Conservation (phyloP, 2,888 invertebrate genomes). For the Notodonta ziczac region DNA sequence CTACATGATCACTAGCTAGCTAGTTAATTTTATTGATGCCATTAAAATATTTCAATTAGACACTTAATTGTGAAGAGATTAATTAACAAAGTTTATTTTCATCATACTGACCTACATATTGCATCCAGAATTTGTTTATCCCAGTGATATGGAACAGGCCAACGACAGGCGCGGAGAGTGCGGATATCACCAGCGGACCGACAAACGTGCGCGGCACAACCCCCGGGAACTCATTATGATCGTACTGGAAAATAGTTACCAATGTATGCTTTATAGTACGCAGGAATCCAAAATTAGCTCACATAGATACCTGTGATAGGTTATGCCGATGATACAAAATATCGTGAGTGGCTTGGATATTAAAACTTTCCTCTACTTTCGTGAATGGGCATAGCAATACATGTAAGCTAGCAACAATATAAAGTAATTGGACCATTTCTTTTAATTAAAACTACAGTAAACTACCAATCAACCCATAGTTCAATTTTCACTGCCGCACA, state of each 20-base stretch:
- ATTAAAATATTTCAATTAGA: neutral
- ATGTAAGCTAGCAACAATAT: conserved; percentile 91
- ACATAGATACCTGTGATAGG: conserved; percentile 89
- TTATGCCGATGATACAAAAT: conserved; percentile 94
- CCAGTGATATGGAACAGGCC: conserved; percentile 87
- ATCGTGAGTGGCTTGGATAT: conserved; percentile 99
- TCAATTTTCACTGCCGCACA: conserved; percentile 11
- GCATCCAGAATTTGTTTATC: conserved; percentile 93
- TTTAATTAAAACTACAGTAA: conserved; percentile 38
- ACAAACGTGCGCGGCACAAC: conserved; percentile 98
- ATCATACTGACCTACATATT: conserved; percentile 91
- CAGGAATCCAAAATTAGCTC: conserved; percentile 79
- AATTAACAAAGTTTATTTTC: neutral
- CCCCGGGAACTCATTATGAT: conserved; percentile 98
- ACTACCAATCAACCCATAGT: conserved; percentile 59
- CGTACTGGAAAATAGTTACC: conserved; percentile 89
- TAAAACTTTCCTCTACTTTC: conserved; percentile 99
- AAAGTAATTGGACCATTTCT: conserved; percentile 90
- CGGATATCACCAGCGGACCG: conserved; percentile 93
- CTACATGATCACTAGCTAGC: no score
- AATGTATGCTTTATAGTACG: conserved; percentile 43
- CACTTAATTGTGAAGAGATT: neutral
- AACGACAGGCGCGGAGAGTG: conserved; percentile 91
- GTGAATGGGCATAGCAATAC: conserved; percentile 96
- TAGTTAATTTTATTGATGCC: neutral